Conservation (phyloP, 2,888 invertebrate species). For the Pogonocherus hispidulus region DNA sequence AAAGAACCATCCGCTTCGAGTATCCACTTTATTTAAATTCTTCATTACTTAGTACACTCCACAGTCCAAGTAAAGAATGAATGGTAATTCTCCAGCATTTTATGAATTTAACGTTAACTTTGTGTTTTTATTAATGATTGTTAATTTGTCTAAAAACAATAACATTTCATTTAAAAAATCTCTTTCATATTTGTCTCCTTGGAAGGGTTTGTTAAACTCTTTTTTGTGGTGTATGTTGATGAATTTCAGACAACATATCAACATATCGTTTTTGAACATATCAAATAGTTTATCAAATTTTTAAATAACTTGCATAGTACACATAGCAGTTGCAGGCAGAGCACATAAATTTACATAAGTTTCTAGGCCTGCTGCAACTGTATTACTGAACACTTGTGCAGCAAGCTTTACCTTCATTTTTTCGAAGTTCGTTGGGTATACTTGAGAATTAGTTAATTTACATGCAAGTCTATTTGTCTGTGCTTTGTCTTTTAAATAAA, state of each 20-base stretch:
- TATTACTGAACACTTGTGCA: background rate
- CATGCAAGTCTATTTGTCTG: constrained; percentile 3
- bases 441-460: background rate
- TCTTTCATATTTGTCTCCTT: background rate
- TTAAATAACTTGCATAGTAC: background rate
- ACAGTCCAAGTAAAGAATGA: background rate
- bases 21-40: background rate
- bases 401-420: background rate
- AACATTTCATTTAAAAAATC: constrained; percentile 5
- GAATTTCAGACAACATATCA: too few relatives aligned
- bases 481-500: constrained; percentile 3
- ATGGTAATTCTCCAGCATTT: background rate
- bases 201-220: background rate
- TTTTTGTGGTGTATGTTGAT: background rate
- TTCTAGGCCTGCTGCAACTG: background rate
- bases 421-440: background rate
- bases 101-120: background rate
- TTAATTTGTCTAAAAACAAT: background rate
- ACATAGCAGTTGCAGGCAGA: background rate
- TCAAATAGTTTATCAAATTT: constrained; percentile 9
- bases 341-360: background rate
- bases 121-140: background rate
- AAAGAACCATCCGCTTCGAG: constrained; percentile 4
- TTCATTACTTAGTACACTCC: background rate
- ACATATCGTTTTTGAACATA: too few relatives aligned